Evolutionary conservation across 2,797 vertebrate genomes (phyloP).

Genomic region (Antrozous pallidus): DNA sequence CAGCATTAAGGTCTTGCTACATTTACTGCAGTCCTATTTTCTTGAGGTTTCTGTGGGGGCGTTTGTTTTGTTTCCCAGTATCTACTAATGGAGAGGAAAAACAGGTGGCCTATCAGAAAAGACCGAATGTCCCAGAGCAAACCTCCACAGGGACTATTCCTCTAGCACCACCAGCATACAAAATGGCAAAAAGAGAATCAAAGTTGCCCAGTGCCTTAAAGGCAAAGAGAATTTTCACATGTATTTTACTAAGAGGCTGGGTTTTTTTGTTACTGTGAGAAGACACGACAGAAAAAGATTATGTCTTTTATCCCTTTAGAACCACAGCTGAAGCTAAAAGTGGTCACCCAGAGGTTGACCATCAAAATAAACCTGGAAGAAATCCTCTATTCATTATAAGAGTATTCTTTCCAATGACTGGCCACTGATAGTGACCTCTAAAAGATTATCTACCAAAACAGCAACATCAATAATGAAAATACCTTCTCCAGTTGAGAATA

Average conservation of each 20-base stretch:
- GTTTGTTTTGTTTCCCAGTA: neutral
- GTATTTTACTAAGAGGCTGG: neutral
- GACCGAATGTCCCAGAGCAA: neutral
- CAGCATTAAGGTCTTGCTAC: neutral
- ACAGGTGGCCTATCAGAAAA: neutral
- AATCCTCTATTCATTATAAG: neutral
- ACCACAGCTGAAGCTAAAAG: neutral
- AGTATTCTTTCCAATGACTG: neutral
- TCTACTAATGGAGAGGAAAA: slow-evolving; percentile 1
- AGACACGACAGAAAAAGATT: neutral
- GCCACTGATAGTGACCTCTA: neutral
- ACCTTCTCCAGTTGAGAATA: slow-evolving; percentile 96
- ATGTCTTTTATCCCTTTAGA: neutral
- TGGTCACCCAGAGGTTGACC: neutral
- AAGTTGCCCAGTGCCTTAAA: neutral
- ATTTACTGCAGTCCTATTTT: slow-evolving; percentile 21
- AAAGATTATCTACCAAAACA: neutral
- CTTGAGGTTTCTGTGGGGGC: neutral
- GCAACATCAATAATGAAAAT: slow-evolving; percentile 51
- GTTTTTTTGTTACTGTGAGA: neutral
- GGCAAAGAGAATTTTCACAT: neutral
- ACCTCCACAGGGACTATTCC: neutral
- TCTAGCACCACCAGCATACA: neutral
- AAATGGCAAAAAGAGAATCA: neutral
- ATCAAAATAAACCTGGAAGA: neutral